Conservation (phyloP, 2,113 vertebrate species). For the Psephotus haematonotus region DNA sequence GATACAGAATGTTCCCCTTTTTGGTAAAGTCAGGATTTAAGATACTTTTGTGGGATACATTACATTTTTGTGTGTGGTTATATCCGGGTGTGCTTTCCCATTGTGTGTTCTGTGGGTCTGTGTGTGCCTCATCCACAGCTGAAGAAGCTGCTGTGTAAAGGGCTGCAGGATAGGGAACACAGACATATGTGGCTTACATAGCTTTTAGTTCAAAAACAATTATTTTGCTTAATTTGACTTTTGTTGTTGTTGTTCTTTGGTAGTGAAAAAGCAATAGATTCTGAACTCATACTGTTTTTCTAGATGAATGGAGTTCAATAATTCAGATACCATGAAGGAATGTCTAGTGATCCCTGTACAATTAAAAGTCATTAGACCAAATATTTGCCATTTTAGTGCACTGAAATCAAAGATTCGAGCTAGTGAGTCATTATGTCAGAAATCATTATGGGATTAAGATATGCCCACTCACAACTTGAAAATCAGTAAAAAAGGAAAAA, state of each 20-base stretch:
- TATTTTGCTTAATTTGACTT: not conserved
- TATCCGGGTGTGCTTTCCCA: fast-evolving
- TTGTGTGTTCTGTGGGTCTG: not conserved
- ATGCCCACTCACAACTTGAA: not conserved
- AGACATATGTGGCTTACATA: not conserved
- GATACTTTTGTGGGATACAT: fast-evolving
- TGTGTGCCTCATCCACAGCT: fast-evolving
- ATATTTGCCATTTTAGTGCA: not conserved
- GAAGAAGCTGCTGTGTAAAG: not conserved
- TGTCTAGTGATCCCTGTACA: fast-evolving
- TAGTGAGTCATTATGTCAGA: not conserved
- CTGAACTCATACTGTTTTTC: not conserved
- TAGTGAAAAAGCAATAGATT: not conserved
- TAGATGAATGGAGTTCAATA: not conserved
- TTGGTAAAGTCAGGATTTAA: not conserved
- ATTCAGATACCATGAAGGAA: not conserved
- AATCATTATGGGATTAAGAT: not conserved
- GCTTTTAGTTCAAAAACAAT: not conserved
- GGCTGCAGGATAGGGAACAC: not conserved
- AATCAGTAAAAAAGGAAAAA: not conserved
- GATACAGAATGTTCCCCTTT: not conserved
- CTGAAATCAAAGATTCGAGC: not conserved
- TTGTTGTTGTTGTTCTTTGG: not conserved
- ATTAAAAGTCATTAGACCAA: not conserved
- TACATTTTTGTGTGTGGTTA: not conserved